A percentile compares a stretch with the other conserved stretches of the same genome.
These are phyloP conservation scores for Danio jaintianensis DNA, from an alignment of 2,797 vertebrate genomes.

Conservation along the genomic window DNA sequence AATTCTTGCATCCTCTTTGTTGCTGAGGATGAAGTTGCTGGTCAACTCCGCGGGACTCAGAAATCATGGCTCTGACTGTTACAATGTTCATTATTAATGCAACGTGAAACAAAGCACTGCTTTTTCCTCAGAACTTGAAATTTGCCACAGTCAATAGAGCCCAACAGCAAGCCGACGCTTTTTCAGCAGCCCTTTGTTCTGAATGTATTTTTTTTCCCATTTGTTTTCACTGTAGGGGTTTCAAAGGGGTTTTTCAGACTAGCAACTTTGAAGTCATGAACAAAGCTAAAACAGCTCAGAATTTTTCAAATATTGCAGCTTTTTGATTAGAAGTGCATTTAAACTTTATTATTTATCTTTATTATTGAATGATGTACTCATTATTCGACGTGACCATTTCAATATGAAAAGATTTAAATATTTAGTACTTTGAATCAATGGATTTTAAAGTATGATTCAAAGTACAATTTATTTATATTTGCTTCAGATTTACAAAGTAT, in stretches of 20 bases:
- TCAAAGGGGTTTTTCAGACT: neutral
- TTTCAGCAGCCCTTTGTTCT: conserved; percentile 7
- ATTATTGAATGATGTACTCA: too few relatives aligned
- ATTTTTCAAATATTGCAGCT: neutral
- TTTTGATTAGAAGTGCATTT: neutral
- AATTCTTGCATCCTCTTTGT: conserved; percentile 53
- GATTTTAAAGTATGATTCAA: too few relatives aligned
- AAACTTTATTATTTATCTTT: neutral
- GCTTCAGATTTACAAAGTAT: too few relatives aligned
- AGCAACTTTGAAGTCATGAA: neutral
- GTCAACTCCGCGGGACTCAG: conserved; percentile 76
- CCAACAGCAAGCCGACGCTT: neutral
- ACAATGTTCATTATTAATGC: conserved; percentile 78
- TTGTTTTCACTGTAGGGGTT: conserved; percentile 10
- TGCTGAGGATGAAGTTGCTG: conserved; percentile 74
- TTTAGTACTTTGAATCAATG: too few relatives aligned
- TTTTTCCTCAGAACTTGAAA: conserved; percentile 72
- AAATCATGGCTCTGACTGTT: conserved; percentile 91
- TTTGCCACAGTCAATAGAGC: conserved; percentile 46
- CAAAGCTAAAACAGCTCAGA: neutral
- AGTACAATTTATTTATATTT: too few relatives aligned
- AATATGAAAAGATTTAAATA: too few relatives aligned
- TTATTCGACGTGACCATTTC: too few relatives aligned
- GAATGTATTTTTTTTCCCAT: conserved; percentile 64
- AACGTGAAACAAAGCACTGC: conserved; percentile 74